Base-by-base conservation (phyloP, 2,888 invertebrate species). In the Dromius quadrimaculatus region DNA sequence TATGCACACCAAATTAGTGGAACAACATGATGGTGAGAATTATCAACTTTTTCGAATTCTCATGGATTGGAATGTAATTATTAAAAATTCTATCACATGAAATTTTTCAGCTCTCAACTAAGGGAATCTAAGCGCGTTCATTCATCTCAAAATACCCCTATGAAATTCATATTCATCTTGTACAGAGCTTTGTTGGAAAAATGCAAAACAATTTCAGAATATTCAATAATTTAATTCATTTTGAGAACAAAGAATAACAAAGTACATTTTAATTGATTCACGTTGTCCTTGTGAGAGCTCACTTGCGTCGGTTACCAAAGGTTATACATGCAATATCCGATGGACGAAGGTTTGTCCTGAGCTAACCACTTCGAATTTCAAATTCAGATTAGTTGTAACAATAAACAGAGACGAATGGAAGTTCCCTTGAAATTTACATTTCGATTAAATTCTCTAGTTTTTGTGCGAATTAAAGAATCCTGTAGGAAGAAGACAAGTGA, bases 361-460 rank as follows among this genome's bases (percentile, higher is more conserved):
- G 45, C 32, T 38, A 32, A 43, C 32, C 59, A 68, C 68, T 57
- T 32, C 68, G 68, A 68, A 68, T 68, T 68, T 68, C 57, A 68
- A 68, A 68, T 68, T 68, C 59, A 59, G 68, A 68, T 68, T 68
- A 68, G 57, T 43, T 57, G 59, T 43, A 68, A 43, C 41, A 59
- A 45, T 57, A 68, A 68, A 57, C 68, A 28, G 36, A 47, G 50
- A 65, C 22, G 41, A 66, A 54, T 54, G 17, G 66, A 66, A 50
- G 15, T 34, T 28, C 28, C 59, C 32, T 59, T 66, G 41, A 68
- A 68, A 68, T 57, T 68, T 43, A 59, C 59, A 68, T 57, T 68
- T 68, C 68, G 57, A 68, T 57, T 68, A 68, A 68, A 68, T 43
- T 59, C 45, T 15, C n/a, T 23, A 45, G 15, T 32, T 41, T 28